phyloP scores from a whole-genome alignment of 2,797 vertebrate species.

The Fratercula arctica region DNA sequence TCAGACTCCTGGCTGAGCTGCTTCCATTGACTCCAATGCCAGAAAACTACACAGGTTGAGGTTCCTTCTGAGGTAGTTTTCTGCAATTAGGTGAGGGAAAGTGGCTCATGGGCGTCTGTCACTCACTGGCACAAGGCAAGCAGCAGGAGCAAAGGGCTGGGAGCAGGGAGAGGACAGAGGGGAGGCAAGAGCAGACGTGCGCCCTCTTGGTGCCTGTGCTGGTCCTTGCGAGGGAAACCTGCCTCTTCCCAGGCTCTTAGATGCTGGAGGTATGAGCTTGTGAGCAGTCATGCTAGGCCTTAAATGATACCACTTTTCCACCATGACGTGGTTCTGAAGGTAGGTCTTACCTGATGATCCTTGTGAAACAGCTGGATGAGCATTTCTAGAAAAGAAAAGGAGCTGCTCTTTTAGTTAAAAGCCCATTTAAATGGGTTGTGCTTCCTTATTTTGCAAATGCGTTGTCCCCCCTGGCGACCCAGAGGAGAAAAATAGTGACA shows the following conservation, averaged over 20 bases:
- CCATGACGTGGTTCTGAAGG: background rate
- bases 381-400: background rate
- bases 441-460: background rate
- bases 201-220: background rate
- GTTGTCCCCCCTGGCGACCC: rapidly evolving
- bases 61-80: background rate
- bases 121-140: background rate
- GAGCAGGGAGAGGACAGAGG: background rate
- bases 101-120: background rate
- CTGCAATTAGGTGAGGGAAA: background rate
- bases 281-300: background rate
- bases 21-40: background rate
- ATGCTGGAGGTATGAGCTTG: background rate
- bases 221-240: background rate
- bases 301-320: background rate
- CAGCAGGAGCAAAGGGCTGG: background rate
- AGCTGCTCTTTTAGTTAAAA: background rate
- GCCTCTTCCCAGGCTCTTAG: background rate
- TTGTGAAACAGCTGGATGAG: background rate
- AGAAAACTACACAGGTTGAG: background rate
- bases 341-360: background rate
- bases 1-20: background rate
- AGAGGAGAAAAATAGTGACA: background rate
- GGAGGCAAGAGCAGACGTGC: background rate
- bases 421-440: background rate